These are phyloP conservation scores for Epinephelus malabaricus DNA, from an alignment of 2,797 vertebrate genomes.

Conservation along the genomic window DNA sequence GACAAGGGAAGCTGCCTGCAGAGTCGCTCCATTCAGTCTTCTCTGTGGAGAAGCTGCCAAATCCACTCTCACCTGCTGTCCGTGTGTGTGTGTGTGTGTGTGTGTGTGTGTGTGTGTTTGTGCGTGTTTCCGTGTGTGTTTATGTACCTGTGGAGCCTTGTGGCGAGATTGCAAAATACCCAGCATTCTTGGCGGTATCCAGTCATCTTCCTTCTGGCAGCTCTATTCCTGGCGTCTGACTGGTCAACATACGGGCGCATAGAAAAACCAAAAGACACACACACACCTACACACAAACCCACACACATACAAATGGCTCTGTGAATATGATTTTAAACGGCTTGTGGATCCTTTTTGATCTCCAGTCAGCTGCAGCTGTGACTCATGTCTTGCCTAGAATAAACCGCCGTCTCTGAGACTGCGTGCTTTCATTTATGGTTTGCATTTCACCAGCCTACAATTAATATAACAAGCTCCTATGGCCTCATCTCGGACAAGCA, in stretches of 20 bases:
- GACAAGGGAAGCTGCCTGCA: constrained; percentile 40
- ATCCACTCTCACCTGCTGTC: constrained; percentile 33
- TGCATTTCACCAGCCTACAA: background rate
- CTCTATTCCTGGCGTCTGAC: constrained; percentile 65
- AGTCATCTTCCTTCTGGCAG: constrained; percentile 68
- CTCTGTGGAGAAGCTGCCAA: constrained; percentile 37
- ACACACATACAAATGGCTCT: background rate
- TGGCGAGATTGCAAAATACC: constrained; percentile 44
- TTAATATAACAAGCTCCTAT: background rate
- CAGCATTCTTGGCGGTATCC: constrained; percentile 49
- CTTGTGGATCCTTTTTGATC: constrained; percentile 39
- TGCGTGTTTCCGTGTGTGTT: constrained; percentile 18
- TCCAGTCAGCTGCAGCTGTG: constrained; percentile 30
- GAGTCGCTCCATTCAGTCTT: constrained; percentile 34
- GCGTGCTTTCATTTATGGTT: constrained; percentile 10
- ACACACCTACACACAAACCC: background rate
- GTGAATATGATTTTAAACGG: constrained; percentile 46
- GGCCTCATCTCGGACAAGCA: background rate
- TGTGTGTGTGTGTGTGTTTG: constrained; percentile 3
- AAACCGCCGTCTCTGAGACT: constrained; percentile 36
- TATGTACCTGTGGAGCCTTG: constrained; percentile 50
- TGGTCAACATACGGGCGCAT: constrained; percentile 27
- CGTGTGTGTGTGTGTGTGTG: constrained; percentile 4
- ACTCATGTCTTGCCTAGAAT: constrained; percentile 27
- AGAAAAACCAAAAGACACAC: constrained; percentile 22